Conservation (phyloP, 2,797 vertebrate species). For the Acomys russatus region DNA sequence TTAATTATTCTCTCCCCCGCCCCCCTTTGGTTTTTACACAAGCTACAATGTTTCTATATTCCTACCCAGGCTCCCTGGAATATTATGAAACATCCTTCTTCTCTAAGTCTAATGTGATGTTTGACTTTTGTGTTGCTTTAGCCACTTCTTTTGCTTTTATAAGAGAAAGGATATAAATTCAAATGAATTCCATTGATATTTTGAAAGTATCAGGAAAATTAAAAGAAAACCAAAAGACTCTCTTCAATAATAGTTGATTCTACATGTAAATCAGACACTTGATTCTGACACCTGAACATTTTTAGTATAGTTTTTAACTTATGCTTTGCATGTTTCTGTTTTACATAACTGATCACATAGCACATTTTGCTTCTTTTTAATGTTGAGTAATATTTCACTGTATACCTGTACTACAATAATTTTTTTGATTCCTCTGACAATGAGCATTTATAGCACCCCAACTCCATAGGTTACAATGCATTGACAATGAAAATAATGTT, state of each 20-base stretch:
- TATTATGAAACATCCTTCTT: slow-evolving; percentile 27
- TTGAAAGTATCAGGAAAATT: not conserved
- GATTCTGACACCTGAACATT: not conserved
- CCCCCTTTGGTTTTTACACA: not conserved
- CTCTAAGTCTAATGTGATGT: not conserved
- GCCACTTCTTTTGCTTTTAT: not conserved
- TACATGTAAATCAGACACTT: not conserved
- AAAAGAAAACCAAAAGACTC: not conserved
- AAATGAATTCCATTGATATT: not conserved
- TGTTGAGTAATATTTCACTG: not conserved
- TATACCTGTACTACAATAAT: not conserved
- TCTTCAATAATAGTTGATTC: not conserved
- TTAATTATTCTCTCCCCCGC: not conserved
- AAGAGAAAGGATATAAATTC: not conserved
- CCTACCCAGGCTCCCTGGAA: not conserved
- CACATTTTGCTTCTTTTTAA: not conserved
- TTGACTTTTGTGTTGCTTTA: not conserved
- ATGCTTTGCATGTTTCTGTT: not conserved
- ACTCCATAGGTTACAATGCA: rapidly evolving
- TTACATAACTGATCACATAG: not conserved
- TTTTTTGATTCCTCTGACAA: not conserved
- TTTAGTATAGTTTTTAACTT: not conserved
- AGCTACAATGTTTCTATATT: not conserved
- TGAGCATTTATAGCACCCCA: not conserved
- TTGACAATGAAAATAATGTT: not conserved